A percentile compares a stretch with the other conserved stretches of the same genome.
These are phyloP conservation scores for Hepsetus odoe DNA, from an alignment of 2,113 vertebrate species.

Conservation along the genomic window DNA sequence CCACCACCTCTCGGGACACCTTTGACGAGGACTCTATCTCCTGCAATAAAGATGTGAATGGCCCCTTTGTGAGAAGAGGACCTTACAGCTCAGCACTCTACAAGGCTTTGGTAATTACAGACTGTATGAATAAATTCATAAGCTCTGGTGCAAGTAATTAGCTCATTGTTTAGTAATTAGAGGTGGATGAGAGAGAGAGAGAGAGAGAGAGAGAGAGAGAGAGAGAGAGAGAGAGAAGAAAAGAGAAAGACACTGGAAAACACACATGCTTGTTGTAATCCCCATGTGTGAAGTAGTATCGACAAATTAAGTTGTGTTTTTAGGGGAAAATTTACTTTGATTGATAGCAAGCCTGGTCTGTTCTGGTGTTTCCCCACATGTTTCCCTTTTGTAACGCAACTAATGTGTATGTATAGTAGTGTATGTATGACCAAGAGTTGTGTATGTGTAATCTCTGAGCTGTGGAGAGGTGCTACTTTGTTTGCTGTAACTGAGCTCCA, in stretches of 20 bases:
- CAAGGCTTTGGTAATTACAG: constrained; percentile 51
- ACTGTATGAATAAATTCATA: constrained; percentile 53
- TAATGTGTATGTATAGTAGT: too few species aligned
- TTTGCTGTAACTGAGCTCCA: too few species aligned
- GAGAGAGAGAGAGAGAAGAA: constrained; percentile 4
- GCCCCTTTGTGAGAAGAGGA: constrained; percentile 39
- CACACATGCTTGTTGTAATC: not conserved
- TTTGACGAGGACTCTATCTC: not conserved
- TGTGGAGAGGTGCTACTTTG: not conserved
- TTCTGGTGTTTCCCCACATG: not conserved
- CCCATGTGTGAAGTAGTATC: not conserved
- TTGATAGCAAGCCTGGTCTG: not conserved
- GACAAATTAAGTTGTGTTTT: not conserved
- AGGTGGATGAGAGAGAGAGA: constrained; percentile 9
- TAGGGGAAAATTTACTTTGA: not conserved
- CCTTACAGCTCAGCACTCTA: constrained; percentile 31
- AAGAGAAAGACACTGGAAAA: not conserved
- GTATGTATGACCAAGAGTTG: too few species aligned
- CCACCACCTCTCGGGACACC: too few species aligned
- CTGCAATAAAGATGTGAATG: constrained; percentile 41
- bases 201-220: constrained; percentile 15
- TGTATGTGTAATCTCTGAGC: too few species aligned
- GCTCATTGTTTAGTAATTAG: constrained; percentile 56
- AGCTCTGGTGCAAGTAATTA: constrained; percentile 56
- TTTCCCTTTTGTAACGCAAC: not conserved